These are phyloP conservation scores for Hoplostethus mediterraneus DNA, from an alignment of 2,797 vertebrate species.

Conservation along the genomic window DNA sequence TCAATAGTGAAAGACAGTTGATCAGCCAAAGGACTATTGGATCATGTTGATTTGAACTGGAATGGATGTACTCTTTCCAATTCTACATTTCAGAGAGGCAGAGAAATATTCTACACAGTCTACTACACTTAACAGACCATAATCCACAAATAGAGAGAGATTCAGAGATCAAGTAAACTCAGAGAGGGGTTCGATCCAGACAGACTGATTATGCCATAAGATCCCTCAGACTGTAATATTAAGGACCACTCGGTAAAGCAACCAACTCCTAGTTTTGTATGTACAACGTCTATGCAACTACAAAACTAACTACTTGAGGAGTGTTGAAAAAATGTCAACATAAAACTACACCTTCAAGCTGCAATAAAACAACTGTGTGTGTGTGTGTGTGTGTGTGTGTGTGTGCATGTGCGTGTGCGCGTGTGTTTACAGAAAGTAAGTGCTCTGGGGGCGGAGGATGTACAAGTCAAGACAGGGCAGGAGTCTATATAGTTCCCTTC, in stretches of 20 bases:
- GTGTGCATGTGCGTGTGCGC: too few species aligned
- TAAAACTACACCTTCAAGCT: background rate
- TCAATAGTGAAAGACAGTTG: background rate
- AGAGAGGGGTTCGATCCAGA: too few species aligned
- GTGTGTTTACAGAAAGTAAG: background rate
- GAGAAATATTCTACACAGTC: background rate
- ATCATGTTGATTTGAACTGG: background rate
- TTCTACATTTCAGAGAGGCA: background rate
- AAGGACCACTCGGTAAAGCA: too few species aligned
- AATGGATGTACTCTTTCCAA: background rate
- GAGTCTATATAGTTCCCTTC: constrained; percentile 50
- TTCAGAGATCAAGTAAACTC: too few species aligned
- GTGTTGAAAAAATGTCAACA: constrained; percentile 1
- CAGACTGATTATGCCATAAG: too few species aligned
- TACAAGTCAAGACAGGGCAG: constrained; percentile 65
- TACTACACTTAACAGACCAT: background rate
- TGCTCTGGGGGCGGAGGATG: constrained; percentile 11
- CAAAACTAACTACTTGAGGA: background rate
- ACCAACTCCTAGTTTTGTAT: too few species aligned
- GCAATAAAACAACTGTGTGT: background rate
- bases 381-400: background rate
- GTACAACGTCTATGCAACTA: too few species aligned
- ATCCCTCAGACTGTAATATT: too few species aligned
- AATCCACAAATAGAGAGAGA: background rate
- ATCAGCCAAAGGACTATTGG: background rate